These are phyloP conservation scores for Drosophila mayri DNA, from an alignment of 1,140 invertebrate genomes.

Conservation along the genomic window DNA sequence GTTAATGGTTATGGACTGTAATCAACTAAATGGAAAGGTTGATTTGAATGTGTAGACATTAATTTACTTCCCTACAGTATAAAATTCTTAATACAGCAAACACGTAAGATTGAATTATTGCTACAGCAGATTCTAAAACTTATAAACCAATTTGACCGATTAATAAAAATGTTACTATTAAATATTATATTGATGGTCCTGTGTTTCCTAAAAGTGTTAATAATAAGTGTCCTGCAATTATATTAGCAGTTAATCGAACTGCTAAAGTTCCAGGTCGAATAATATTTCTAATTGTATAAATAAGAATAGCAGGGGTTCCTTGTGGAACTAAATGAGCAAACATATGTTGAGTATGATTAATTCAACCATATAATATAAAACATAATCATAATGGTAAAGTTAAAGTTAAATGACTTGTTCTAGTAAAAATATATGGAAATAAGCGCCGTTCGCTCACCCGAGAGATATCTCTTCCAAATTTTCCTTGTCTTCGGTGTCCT, in stretches of 20 bases:
- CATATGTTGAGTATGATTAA: conserved; percentile 86
- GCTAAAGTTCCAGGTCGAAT: conserved; percentile 88
- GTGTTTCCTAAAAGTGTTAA: conserved; percentile 84
- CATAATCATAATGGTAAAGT: conserved; percentile 87
- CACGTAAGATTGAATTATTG: conserved; percentile 87
- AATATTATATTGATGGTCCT: conserved; percentile 58
- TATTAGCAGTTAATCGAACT: conserved; percentile 89
- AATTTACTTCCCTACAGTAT: conserved; percentile 86
- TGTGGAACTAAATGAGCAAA: conserved; percentile 88
- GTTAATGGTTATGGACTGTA: conserved; percentile 83
- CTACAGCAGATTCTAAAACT: conserved; percentile 86
- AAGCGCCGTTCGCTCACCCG: too few relatives aligned
- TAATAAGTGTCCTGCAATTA: conserved; percentile 89
- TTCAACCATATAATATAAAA: conserved; percentile 87
- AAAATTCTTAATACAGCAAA: conserved; percentile 86
- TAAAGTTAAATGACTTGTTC: conserved; percentile 87
- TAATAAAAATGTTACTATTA: conserved; percentile 84
- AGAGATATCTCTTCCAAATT: too few relatives aligned
- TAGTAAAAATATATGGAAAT: conserved; percentile 89
- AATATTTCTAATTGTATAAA: conserved; percentile 86
- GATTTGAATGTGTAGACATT: conserved; percentile 85
- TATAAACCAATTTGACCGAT: conserved; percentile 86
- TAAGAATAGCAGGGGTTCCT: conserved; percentile 86
- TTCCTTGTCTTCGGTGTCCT: too few relatives aligned
- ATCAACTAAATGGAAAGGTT: conserved; percentile 86